Base-by-base conservation (phyloP, 2,888 invertebrate genomes). In the Hydropsyche betteni region DNA sequence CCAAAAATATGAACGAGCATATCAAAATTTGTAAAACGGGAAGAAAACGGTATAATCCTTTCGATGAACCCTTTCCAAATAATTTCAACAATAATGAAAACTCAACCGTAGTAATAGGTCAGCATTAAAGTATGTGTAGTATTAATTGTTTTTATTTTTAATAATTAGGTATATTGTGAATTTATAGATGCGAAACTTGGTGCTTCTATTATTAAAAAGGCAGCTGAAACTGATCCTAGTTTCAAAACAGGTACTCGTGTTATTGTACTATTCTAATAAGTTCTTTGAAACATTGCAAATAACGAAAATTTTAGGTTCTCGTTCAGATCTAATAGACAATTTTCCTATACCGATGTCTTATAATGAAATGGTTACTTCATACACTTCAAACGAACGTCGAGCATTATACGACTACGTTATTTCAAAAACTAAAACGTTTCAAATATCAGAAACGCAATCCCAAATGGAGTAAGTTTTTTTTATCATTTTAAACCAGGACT, bases 331-430 rank as follows among this genome's bases (percentile, higher is more conserved):
- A 12, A 10, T 44, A 14, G 72, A 72, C 36, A 24, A 58, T 2
- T 58, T 58, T 16, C 68, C 72, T n/a, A 58, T 61, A 33, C 69
- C 75, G 5, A 36, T 73, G 33, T 73, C 77, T 5, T 38, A 53
- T 14, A 74, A 75, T 55, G 69, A 71, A 76, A 72, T 78, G 68
- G 52, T 69, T 16, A 51, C 52, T 2, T 84, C 86, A 6, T 90
- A 85, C 83, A 86, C 89, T 0, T 76, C 83, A 0, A 89, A 90
- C 80, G 90, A 90, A 83, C 84, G 90, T 7, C 82, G 88, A 34
- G 89, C 87, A 7, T 82, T 91, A 44, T 86, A 90, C 79, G 86
- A 89, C 76, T 89, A 88, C 14, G 87, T 87, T 33, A 84, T 89
- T 55, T 81, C 82, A 55, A 82, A 83, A 0, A 84, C 82, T 24